Evolutionary conservation across 2,797 vertebrate species (phyloP), one percentile per base, ranked within the genome.

Genomic region (Otolemur crassicaudatus): DNA sequence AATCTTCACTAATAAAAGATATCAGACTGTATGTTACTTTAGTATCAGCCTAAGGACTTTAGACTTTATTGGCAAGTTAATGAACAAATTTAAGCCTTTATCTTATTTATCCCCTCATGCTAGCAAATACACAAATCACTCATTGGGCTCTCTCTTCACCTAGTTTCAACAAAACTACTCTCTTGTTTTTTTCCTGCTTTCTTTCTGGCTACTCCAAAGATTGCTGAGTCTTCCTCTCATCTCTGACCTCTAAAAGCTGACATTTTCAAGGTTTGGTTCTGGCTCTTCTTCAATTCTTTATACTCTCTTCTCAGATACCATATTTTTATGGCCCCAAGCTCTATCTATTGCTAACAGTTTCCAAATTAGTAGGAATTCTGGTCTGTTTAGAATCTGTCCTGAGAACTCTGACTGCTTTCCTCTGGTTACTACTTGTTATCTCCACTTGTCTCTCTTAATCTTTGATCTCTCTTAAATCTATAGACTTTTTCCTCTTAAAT

Each of bases 401-500:
- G 43, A 34, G 34, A 73, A 11, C 16, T 56, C 34, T 6, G 40
- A n/a, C n/a, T 37, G 31, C 61, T 49, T 72, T 53, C 7, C 49
- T 9, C 22, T 0, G 0, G 4, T 17, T n/a, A 22, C 56, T 14
- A 4, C 20, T 53, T 60, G 46, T n/a, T 10, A 1, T 37, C 1
- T 69, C 40, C 49, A 23, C 3, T 34, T 7, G 12, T 6, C 58
- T 79, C 76, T 83, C 16, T 0, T 86, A 12, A 70, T n/a, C 40
- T 90, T 60, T 60, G 16, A 20, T 86, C 37, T 31, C 37, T 69
- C 37, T 67, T 58, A 25, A 49, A 60, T 72, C n/a, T 60, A 1
- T 67, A 49, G 1, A 17, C 31, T 88, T 79, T 60, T 61, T 34
- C 29, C 23, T 82, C 27, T 58, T 46, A 34, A 0, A 12, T 53